These are phyloP conservation scores for Drosophila auraria DNA, from an alignment of 1,140 invertebrate species.

Conservation along the genomic window DNA sequence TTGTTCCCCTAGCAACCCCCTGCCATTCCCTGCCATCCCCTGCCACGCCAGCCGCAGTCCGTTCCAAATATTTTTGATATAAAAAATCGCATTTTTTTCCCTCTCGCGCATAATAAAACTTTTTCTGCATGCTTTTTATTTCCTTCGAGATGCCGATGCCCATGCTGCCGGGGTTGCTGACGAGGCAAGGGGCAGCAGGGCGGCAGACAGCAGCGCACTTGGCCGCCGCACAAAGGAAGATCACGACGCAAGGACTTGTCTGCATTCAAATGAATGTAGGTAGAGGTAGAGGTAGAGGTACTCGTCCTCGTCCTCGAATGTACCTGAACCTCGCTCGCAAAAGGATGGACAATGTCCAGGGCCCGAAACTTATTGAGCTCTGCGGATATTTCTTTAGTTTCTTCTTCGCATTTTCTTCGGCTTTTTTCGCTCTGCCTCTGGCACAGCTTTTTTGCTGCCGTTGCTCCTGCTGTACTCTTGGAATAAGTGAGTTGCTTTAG, in stretches of 20 bases:
- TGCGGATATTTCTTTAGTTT: slow-evolving; percentile 49
- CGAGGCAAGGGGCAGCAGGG: slow-evolving; percentile 35
- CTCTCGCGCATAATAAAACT: slow-evolving; percentile 72
- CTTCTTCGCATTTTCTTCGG: slow-evolving; percentile 13
- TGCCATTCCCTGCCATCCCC: slow-evolving; percentile 11
- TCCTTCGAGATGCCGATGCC: slow-evolving; percentile 61
- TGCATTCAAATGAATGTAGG: slow-evolving; percentile 79
- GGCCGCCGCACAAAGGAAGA: slow-evolving; percentile 80
- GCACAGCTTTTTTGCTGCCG: slow-evolving; percentile 29
- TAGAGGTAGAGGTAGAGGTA: slow-evolving; percentile 47
- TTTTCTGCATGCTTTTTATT: slow-evolving; percentile 76
- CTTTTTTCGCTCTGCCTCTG: slow-evolving; percentile 8
- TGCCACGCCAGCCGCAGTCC: slow-evolving; percentile 55
- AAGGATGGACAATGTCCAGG: slow-evolving; percentile 81
- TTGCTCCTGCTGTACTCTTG: slow-evolving; percentile 41
- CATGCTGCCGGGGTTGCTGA: slow-evolving; percentile 46
- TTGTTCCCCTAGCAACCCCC: slow-evolving; percentile 44
- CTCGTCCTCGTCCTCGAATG: slow-evolving; percentile 63
- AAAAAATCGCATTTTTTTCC: slow-evolving; percentile 63
- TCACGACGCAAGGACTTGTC: slow-evolving; percentile 80
- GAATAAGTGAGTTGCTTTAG: slow-evolving; percentile 10
- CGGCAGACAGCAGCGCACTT: slow-evolving; percentile 72
- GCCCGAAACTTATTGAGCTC: slow-evolving; percentile 74
- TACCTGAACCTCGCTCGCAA: slow-evolving; percentile 73
- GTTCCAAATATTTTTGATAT: slow-evolving; percentile 78